Evolutionary conservation across 2,888 invertebrate genomes (phyloP).

Genomic region (Ecliptopera silaceata): DNA sequence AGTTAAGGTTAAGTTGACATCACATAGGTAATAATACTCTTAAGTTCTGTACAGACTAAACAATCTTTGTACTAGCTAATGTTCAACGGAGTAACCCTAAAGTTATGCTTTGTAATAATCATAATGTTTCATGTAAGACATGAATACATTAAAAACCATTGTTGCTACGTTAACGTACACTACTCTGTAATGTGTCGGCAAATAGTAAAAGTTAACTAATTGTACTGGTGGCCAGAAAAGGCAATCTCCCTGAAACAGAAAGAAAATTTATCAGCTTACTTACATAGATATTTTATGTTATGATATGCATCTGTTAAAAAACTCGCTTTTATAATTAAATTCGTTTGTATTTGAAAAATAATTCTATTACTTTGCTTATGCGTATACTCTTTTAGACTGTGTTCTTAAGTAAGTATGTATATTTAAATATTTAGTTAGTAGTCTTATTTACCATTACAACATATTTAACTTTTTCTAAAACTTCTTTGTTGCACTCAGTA

Average conservation of each 20-base stretch:
- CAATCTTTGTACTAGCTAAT: background rate
- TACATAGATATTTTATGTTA: too few species aligned
- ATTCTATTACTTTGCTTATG: too few species aligned
- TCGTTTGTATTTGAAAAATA: too few species aligned
- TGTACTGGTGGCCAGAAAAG: slow-evolving; percentile 96
- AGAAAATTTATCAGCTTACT: background rate
- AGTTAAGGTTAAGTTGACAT: slow-evolving; percentile 14
- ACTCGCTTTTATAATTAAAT: too few species aligned
- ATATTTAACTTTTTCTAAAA: slow-evolving; percentile 86
- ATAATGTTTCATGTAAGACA: slow-evolving; percentile 94
- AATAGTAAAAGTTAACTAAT: slow-evolving; percentile 92
- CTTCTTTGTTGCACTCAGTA: slow-evolving; percentile 82
- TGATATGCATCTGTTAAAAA: too few species aligned
- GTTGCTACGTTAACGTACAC: slow-evolving; percentile 93
- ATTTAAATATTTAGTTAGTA: background rate
- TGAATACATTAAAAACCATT: slow-evolving; percentile 93
- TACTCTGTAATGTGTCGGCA: slow-evolving; percentile 92
- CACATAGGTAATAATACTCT: slow-evolving; percentile 33
- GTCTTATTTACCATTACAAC: slow-evolving; percentile 86
- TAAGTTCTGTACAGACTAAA: background rate
- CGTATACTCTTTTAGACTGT: too few species aligned
- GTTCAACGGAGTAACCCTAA: background rate
- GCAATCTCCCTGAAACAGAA: slow-evolving; percentile 90
- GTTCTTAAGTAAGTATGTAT: too few species aligned
- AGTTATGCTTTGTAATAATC: too few species aligned